A percentile compares a stretch with the other conserved stretches of the same genome.
These are phyloP conservation scores for Sebastes vulpes DNA, from an alignment of 2,797 vertebrate genomes.

Conservation along the genomic window DNA sequence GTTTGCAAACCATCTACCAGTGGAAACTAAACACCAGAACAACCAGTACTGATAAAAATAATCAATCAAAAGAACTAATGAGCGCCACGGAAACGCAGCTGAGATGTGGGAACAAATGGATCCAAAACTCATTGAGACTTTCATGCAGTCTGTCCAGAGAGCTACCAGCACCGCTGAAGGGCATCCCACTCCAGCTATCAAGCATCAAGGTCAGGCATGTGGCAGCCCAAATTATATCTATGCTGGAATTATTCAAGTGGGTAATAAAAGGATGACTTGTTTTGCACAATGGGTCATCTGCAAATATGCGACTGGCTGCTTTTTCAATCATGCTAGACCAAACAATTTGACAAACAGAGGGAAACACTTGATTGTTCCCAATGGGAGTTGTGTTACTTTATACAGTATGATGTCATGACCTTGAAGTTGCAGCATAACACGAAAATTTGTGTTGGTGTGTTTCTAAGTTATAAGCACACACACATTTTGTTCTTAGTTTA, in stretches of 20 bases:
- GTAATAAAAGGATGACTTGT: conserved; percentile 28
- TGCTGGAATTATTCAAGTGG: conserved; percentile 41
- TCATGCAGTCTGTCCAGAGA: conserved; percentile 24
- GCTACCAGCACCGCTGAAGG: conserved; percentile 37
- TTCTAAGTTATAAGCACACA: not conserved
- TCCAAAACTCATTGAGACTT: conserved; percentile 34
- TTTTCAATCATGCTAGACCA: not conserved
- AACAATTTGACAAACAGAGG: not conserved
- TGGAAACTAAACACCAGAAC: not conserved
- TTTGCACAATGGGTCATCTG: conserved; percentile 38
- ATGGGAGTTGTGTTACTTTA: not conserved
- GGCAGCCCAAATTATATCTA: conserved; percentile 50
- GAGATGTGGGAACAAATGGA: conserved; percentile 23
- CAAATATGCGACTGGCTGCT: conserved; percentile 13
- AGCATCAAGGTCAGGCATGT: conserved; percentile 58
- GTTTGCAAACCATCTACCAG: not conserved
- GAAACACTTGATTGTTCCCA: not conserved
- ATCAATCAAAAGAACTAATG: conserved; percentile 6
- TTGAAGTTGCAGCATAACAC: not conserved
- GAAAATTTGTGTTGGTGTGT: not conserved
- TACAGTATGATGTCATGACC: not conserved
- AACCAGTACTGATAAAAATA: conserved; percentile 2
- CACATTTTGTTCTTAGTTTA: not conserved
- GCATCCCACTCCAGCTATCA: conserved; percentile 47
- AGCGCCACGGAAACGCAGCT: not conserved